phyloP scores from a whole-genome alignment of 64 coral and sea anemone species.

The Pocillopora verrucosa region DNA sequence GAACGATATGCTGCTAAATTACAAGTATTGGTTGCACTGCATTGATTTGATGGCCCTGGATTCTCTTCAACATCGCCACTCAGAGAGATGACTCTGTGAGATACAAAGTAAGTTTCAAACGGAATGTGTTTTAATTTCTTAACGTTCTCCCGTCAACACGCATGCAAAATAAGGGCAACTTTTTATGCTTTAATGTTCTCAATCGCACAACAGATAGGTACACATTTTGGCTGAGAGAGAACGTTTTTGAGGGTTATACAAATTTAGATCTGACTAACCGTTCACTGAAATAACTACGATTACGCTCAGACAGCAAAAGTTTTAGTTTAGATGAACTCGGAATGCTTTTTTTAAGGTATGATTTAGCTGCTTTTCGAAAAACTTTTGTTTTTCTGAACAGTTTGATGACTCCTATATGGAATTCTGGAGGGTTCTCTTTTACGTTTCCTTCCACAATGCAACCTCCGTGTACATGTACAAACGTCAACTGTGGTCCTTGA shows the following conservation, averaged over 20 bases:
- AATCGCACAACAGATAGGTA: constrained; percentile 30
- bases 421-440: too few species aligned
- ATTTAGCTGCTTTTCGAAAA: too few species aligned
- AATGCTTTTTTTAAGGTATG: too few species aligned
- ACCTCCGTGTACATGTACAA: too few species aligned
- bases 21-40: too few species aligned
- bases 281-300: constrained; percentile 4
- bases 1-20: too few species aligned
- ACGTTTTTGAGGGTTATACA: constrained; percentile 1
- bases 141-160: constrained; percentile 11
- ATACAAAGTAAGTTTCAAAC: constrained; percentile 13
- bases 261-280: neutral
- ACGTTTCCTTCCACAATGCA: too few species aligned
- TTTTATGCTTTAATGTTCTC: constrained; percentile 40
- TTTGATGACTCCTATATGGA: too few species aligned
- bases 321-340: neutral
- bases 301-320: neutral
- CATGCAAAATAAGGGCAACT: constrained; percentile 18
- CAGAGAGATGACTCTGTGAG: constrained; percentile 1
- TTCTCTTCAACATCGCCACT: constrained; percentile 78
- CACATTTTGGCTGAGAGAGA: constrained; percentile 11
- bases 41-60: constrained; percentile 10
- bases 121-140: constrained; percentile 15
- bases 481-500: too few species aligned
- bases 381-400: too few species aligned